Percentiles rank a stretch among this genome's conserved stretches.
phyloP scores from a whole-genome alignment of 2,113 vertebrate genomes.

The Castor canadensis region DNA sequence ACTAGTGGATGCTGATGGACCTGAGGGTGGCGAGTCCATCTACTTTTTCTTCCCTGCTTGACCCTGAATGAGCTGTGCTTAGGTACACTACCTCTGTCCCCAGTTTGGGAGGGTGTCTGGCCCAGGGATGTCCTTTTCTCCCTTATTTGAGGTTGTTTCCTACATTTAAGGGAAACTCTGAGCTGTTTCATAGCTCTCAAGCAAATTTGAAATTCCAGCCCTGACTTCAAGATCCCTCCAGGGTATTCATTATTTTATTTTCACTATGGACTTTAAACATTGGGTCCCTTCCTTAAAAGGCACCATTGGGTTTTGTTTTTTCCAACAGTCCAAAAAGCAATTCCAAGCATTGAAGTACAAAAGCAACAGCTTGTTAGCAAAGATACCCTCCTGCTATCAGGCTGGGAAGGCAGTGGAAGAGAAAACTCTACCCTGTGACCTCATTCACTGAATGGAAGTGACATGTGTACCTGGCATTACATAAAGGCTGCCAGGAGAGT shows the following conservation, averaged over 20 bases:
- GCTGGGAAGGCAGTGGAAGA: not conserved
- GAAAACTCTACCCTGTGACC: not conserved
- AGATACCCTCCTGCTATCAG: not conserved
- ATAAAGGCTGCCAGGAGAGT: not conserved
- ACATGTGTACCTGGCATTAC: accelerated
- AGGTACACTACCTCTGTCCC: not conserved
- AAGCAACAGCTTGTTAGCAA: slow-evolving; percentile 10
- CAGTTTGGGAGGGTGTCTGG: not conserved
- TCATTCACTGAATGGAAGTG: not conserved
- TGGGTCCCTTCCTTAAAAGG: slow-evolving; percentile 37
- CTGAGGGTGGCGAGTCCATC: not conserved
- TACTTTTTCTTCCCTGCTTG: not conserved
- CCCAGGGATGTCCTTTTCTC: not conserved
- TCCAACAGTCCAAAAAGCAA: not conserved
- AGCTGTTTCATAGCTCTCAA: not conserved
- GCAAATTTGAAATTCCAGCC: slow-evolving; percentile 29
- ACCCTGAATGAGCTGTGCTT: no score
- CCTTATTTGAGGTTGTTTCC: not conserved
- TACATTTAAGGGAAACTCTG: not conserved
- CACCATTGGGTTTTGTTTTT: not conserved
- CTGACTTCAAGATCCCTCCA: slow-evolving; percentile 46
- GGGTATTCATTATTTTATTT: slow-evolving; percentile 77
- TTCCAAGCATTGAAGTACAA: not conserved
- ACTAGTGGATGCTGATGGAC: not conserved
- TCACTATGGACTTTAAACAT: not conserved